Evolutionary conservation across 2,797 vertebrate genomes (phyloP).

Genomic region (Podargus strigoides): DNA sequence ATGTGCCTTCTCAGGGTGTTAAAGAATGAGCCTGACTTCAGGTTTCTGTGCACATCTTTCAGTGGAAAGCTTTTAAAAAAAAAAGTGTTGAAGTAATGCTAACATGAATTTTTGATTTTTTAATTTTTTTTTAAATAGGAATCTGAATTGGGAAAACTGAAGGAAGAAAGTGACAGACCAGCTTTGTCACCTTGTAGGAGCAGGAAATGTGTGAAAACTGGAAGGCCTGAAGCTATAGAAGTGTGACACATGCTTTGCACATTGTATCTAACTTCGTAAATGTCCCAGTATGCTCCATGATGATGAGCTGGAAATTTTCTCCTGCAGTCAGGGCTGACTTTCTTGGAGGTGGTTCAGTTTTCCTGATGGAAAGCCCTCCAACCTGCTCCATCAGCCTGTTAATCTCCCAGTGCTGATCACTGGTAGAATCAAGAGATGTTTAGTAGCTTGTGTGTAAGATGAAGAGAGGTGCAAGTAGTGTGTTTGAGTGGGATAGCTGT

Average conservation of each 20-base stretch:
- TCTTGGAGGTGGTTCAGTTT: neutral
- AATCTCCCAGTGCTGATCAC: neutral
- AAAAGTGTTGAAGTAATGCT: too few species aligned
- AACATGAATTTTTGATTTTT: neutral
- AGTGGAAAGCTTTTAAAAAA: neutral
- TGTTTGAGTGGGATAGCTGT: neutral
- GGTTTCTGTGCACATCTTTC: neutral
- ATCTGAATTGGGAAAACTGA: neutral
- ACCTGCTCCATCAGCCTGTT: fast-evolving
- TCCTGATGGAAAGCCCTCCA: neutral
- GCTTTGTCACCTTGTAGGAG: neutral
- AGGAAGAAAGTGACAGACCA: too few species aligned
- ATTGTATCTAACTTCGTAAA: neutral
- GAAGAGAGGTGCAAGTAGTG: neutral
- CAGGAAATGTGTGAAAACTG: neutral
- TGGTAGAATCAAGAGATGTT: neutral
- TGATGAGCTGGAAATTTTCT: neutral
- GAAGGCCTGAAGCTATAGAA: neutral
- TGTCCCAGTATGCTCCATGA: fast-evolving
- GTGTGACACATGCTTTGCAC: neutral
- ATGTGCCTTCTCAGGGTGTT: neutral
- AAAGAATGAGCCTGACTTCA: neutral
- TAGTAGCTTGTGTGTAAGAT: neutral
- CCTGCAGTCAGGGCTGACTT: neutral
- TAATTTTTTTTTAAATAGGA: fast-evolving